A percentile compares a stretch with the other conserved stretches of the same genome.
Conservation (phyloP, 2,113 vertebrate species). For the Cairina moschata region DNA sequence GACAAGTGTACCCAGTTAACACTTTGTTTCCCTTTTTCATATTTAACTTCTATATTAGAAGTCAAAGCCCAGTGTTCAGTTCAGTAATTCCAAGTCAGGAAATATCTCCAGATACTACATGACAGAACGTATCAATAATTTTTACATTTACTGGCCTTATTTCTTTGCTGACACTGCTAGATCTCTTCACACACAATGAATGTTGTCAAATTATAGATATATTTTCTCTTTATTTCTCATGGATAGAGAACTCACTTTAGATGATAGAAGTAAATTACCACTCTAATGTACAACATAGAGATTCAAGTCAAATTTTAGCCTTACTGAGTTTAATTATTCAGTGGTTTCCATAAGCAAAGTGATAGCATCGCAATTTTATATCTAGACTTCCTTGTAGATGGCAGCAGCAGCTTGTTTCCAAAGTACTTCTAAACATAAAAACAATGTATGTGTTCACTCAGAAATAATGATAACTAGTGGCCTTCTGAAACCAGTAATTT, state of each 20-base stretch:
- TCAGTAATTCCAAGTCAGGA: not conserved
- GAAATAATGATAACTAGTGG: constrained; percentile 79
- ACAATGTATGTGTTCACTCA: constrained; percentile 61
- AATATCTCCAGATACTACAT: constrained; percentile 29
- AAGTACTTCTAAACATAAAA: constrained; percentile 71
- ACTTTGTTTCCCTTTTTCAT: constrained; percentile 43
- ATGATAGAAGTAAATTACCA: constrained; percentile 81
- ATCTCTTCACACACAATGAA: constrained; percentile 58
- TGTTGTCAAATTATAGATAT: constrained; percentile 70
- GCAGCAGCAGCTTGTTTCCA: constrained; percentile 77
- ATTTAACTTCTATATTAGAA: constrained; percentile 21
- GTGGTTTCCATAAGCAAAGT: constrained; percentile 80
- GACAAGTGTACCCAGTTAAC: constrained; percentile 22
- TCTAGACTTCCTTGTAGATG: constrained; percentile 80
- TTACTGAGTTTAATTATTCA: constrained; percentile 84
- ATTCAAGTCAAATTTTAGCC: constrained; percentile 60
- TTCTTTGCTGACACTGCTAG: constrained; percentile 7
- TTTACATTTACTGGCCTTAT: constrained; percentile 26
- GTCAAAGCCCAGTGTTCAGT: not conserved
- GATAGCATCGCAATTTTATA: constrained; percentile 81
- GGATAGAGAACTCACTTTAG: constrained; percentile 32
- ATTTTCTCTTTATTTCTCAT: constrained; percentile 69
- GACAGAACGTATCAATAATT: constrained; percentile 62
- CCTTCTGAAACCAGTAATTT: constrained; percentile 38
- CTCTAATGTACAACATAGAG: constrained; percentile 73